Conservation (phyloP, 2,888 invertebrate genomes). For the Drosophila mulleri region DNA sequence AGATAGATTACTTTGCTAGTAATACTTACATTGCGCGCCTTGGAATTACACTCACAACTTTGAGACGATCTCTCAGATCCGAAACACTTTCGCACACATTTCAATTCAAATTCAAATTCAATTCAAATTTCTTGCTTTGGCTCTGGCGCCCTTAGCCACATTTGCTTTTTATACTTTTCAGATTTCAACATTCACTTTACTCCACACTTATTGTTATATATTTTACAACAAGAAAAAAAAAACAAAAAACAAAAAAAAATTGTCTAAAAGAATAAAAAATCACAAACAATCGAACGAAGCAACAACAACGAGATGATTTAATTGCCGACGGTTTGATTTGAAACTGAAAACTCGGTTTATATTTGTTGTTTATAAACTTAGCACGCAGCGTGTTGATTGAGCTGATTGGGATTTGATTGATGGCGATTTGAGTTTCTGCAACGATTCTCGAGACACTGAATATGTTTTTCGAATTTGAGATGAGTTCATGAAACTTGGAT, state of each 20-base stretch:
- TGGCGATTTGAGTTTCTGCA: slow-evolving; percentile 19
- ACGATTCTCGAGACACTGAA: slow-evolving; percentile 28
- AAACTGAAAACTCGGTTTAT: slow-evolving; percentile 16
- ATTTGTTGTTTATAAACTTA: slow-evolving; percentile 4
- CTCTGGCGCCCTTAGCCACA: background rate
- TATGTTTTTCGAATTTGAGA: slow-evolving; percentile 27
- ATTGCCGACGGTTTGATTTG: slow-evolving; percentile 47
- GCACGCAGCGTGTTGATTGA: slow-evolving; percentile 50
- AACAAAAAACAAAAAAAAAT: slow-evolving; percentile 32
- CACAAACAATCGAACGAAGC: slow-evolving; percentile 9
- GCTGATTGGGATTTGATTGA: slow-evolving; percentile 26
- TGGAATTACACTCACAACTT: slow-evolving; percentile 29
- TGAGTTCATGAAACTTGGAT: slow-evolving; percentile 7
- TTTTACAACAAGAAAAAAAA: slow-evolving; percentile 4
- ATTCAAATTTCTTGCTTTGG: slow-evolving; percentile 14
- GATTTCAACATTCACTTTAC: slow-evolving; percentile 8
- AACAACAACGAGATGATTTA: slow-evolving; percentile 28
- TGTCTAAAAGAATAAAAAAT: background rate
- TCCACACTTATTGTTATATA: slow-evolving; percentile 32
- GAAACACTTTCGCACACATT: slow-evolving; percentile 9
- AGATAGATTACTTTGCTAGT: too few species aligned
- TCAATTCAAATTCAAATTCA: slow-evolving; percentile 8
- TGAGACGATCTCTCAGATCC: slow-evolving; percentile 29
- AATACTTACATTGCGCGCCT: slow-evolving; percentile 42
- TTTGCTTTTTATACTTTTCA: background rate